Evolutionary conservation across 2,797 vertebrate genomes (phyloP).

Genomic region (Nannoperca australis): DNA sequence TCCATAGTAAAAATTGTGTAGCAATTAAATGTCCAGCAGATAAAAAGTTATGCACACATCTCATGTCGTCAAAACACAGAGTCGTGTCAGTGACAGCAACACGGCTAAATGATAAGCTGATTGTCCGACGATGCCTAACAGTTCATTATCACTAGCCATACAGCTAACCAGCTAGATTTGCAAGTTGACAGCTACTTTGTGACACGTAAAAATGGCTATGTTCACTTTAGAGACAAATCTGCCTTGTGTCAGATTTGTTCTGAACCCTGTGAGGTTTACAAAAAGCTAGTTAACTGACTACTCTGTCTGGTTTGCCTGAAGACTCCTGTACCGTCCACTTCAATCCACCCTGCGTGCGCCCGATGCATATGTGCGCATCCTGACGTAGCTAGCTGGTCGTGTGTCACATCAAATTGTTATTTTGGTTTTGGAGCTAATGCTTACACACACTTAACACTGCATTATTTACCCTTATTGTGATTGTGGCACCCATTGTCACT

Average conservation of each 20-base stretch:
- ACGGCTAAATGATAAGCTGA: conserved; percentile 58
- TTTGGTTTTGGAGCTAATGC: conserved; percentile 33
- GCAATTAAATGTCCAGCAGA: conserved; percentile 33
- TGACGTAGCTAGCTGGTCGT: conserved; percentile 63
- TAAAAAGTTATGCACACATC: conserved; percentile 52
- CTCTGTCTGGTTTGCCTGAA: conserved; percentile 26
- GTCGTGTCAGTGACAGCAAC: conserved; percentile 60
- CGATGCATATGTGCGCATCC: conserved; percentile 65
- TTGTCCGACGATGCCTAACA: conserved; percentile 59
- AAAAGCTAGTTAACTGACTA: conserved; percentile 18
- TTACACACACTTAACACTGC: not conserved
- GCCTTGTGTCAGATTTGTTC: conserved; percentile 19
- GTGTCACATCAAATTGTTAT: conserved; percentile 41
- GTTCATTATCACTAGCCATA: conserved; percentile 60
- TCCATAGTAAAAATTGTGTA: conserved; percentile 55
- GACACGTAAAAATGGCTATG: not conserved
- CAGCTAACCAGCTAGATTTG: conserved; percentile 57
- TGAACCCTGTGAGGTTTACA: conserved; percentile 3
- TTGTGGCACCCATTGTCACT: not conserved
- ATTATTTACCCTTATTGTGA: not conserved
- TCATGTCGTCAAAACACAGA: conserved; percentile 56
- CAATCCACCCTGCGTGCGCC: conserved; percentile 70
- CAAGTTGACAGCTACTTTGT: conserved; percentile 65
- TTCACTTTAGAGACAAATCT: conserved; percentile 20
- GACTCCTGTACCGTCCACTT: conserved; percentile 46